These are phyloP conservation scores for Daboia siamensis DNA, from an alignment of 2,113 vertebrate genomes.

Conservation along the genomic window DNA sequence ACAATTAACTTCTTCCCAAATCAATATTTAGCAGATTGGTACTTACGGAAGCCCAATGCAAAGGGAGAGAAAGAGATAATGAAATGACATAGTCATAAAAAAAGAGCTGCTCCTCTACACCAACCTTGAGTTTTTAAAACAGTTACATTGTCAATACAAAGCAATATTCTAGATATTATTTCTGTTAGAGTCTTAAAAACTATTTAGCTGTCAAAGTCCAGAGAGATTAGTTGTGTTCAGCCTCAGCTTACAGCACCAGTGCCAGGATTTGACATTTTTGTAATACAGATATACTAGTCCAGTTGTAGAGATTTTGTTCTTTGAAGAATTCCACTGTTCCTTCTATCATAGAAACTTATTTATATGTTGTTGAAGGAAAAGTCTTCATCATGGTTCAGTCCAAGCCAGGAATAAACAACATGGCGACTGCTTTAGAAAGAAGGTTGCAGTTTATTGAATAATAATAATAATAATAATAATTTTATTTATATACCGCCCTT, in stretches of 20 bases:
- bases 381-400: too few species aligned
- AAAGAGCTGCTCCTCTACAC: neutral
- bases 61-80: neutral
- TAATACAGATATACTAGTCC: neutral
- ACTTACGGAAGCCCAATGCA: neutral
- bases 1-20: neutral
- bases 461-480: too few species aligned
- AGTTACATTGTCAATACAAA: neutral
- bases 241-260: neutral
- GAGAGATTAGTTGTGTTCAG: neutral
- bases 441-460: too few species aligned
- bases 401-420: too few species aligned
- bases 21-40: neutral
- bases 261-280: neutral
- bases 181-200: neutral
- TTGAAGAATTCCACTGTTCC: neutral
- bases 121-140: neutral
- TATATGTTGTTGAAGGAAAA: neutral
- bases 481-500: too few species aligned
- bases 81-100: neutral
- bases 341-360: neutral
- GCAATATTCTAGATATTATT: neutral
- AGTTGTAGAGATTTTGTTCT: neutral
- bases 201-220: neutral
- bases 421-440: too few species aligned